A percentile compares a stretch with the other conserved stretches of the same genome.
phyloP scores from a whole-genome alignment of 2,888 invertebrate species.

The Drosophila testacea region DNA sequence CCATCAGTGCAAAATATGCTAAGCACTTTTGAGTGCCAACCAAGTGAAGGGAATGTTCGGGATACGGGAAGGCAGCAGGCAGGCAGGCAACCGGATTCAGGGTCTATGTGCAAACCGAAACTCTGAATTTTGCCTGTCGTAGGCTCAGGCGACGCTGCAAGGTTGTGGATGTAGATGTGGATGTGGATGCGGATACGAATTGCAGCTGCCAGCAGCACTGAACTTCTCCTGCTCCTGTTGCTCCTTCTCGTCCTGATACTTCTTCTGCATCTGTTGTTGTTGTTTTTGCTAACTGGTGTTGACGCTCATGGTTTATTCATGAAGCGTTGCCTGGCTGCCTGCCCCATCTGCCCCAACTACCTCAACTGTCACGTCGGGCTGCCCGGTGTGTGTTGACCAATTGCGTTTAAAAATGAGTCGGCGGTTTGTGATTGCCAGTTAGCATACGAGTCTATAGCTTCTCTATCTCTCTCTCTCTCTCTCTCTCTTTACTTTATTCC shows the following conservation, averaged over 20 bases:
- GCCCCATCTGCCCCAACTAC: neutral
- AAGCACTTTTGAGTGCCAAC: conserved; percentile 63
- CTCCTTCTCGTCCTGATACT: conserved; percentile 1
- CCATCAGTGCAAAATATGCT: conserved; percentile 71
- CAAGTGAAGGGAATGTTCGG: neutral
- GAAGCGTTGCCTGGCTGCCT: conserved; percentile 39
- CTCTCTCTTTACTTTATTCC: neutral
- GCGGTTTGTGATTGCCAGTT: conserved; percentile 69
- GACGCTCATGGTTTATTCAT: conserved; percentile 70
- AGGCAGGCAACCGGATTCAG: neutral
- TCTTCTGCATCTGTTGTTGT: conserved; percentile 28
- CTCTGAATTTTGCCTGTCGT: conserved; percentile 14
- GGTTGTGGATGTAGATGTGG: conserved; percentile 1
- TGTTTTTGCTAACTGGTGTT: conserved; percentile 72
- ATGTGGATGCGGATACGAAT: conserved; percentile 17
- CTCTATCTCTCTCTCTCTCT: neutral
- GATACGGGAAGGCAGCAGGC: neutral
- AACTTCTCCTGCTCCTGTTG: conserved; percentile 5
- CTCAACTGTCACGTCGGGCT: conserved; percentile 23
- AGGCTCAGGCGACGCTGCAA: conserved; percentile 4
- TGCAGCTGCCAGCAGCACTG: conserved; percentile 35
- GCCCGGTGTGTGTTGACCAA: conserved; percentile 60
- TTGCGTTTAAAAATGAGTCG: conserved; percentile 68
- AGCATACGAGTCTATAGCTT: conserved; percentile 38
- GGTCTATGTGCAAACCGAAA: conserved; percentile 7